phyloP scores from a whole-genome alignment of 2,888 invertebrate genomes.

The Blera fallax region DNA sequence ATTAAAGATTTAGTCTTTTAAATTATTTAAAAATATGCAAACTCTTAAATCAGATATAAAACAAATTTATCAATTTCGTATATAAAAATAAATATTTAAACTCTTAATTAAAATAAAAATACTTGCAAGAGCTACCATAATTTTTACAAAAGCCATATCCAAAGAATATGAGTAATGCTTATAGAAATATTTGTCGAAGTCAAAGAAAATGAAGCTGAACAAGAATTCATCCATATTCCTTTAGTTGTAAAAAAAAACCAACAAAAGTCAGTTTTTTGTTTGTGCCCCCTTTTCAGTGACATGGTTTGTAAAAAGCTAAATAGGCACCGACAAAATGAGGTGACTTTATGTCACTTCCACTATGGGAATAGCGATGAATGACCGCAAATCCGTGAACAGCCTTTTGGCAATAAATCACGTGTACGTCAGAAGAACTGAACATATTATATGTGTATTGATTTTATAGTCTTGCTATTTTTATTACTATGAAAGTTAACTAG shows the following conservation, averaged over 20 bases:
- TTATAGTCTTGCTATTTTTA: no score
- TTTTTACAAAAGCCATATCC: slow-evolving; percentile 9
- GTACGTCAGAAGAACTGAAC: no score
- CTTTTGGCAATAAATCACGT: no score
- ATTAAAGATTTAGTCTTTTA: neutral
- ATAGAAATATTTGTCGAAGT: neutral
- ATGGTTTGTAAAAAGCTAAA: no score
- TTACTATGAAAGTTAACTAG: no score
- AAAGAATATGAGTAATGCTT: neutral
- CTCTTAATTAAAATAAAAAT: neutral
- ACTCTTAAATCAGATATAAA: neutral
- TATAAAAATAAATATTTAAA: slow-evolving; percentile 11
- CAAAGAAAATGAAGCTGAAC: neutral
- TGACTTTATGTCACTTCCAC: neutral
- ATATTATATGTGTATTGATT: no score
- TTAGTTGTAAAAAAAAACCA: no score
- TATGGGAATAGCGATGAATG: no score
- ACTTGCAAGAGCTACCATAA: neutral
- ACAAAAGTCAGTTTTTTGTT: no score
- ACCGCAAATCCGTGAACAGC: no score
- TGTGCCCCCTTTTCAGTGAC: no score
- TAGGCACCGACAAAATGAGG: neutral
- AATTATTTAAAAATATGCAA: neutral
- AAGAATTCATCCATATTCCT: no score
- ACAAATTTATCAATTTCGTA: slow-evolving; percentile 1